Percentiles rank a stretch among this genome's conserved stretches.
phyloP scores from a whole-genome alignment of 2,113 vertebrate species.

The Lichenostomus cassidix region DNA sequence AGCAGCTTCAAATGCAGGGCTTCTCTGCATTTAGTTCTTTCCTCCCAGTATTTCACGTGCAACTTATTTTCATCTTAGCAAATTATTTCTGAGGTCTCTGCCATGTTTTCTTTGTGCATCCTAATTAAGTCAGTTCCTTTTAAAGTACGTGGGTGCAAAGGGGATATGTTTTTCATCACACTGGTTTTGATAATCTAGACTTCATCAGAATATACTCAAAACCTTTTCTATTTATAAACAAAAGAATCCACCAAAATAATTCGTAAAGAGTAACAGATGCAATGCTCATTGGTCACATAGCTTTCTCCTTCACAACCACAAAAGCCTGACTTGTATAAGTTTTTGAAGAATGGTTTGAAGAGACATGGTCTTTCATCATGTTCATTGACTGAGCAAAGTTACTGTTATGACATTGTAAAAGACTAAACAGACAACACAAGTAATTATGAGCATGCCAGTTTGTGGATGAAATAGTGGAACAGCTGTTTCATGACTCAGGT shows the following conservation, averaged over 20 bases:
- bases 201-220: background rate
- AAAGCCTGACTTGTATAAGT: background rate
- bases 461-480: constrained; percentile 5
- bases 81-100: background rate
- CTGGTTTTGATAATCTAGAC: background rate
- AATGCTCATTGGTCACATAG: background rate
- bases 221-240: background rate
- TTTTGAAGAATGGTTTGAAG: background rate
- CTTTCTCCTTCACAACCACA: background rate
- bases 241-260: background rate
- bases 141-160: background rate
- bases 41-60: background rate
- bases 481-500: background rate
- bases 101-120: background rate
- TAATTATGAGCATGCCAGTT: background rate
- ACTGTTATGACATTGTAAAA: background rate
- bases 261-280: background rate
- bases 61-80: background rate
- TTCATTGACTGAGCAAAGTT: background rate
- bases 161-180: background rate
- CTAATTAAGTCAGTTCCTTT: background rate
- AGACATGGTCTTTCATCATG: background rate
- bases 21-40: background rate
- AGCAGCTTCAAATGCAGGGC: background rate
- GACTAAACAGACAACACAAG: background rate